A percentile compares a stretch with the other conserved stretches of the same genome.
Conservation (phyloP, 2,113 vertebrate species). For the Ellobius talpinus region DNA sequence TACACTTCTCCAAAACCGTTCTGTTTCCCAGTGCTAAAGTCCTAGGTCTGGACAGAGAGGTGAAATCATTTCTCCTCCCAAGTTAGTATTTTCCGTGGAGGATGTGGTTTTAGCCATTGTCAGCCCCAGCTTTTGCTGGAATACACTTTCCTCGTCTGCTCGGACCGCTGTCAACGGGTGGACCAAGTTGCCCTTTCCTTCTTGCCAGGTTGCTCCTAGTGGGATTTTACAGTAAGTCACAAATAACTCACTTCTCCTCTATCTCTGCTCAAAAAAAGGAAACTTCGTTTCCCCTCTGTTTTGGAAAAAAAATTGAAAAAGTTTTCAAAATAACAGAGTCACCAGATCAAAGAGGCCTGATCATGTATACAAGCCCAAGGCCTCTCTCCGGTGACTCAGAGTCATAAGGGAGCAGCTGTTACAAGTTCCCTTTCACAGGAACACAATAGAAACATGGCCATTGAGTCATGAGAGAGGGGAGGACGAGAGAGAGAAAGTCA, state of each 20-base stretch:
- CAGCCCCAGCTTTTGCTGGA: conserved; percentile 3
- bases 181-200: conserved; percentile 13
- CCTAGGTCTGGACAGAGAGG: conserved; percentile 49
- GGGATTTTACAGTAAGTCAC: conserved; percentile 73
- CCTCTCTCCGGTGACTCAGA: conserved; percentile 61
- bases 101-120: conserved; percentile 64
- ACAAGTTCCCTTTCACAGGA: not conserved
- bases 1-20: conserved; percentile 23
- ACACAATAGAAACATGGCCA: not conserved
- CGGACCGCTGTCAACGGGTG: conserved; percentile 66
- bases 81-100: conserved; percentile 52
- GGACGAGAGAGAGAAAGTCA: not conserved
- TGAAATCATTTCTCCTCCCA: not conserved
- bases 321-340: conserved; percentile 71
- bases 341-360: conserved; percentile 70
- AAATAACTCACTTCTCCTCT: conserved; percentile 62
- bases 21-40: conserved; percentile 19
- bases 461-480: not conserved
- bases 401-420: conserved; percentile 52
- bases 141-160: conserved; percentile 29
- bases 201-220: conserved; percentile 43
- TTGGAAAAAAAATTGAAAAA: conserved; percentile 75
- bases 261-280: conserved; percentile 65
- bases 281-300: conserved; percentile 67
- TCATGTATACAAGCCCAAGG: conserved; percentile 42